Percentiles rank a stretch among this genome's conserved stretches.
Conservation (phyloP, 2,113 vertebrate genomes). For the Strix uralensis region DNA sequence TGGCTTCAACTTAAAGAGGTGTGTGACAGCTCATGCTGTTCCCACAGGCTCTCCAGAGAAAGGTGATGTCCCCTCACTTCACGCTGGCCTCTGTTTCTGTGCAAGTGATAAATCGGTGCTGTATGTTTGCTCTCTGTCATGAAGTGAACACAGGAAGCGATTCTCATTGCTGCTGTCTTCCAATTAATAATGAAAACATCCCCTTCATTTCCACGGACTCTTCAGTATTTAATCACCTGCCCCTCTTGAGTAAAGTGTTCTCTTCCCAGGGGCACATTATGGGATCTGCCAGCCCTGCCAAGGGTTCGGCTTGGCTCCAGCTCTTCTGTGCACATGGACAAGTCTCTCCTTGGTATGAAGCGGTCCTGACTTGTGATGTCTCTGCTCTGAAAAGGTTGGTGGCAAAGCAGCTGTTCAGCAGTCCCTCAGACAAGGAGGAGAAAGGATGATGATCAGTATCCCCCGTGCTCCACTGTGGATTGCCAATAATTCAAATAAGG, state of each 20-base stretch:
- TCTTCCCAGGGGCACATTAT: neutral
- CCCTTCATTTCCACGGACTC: neutral
- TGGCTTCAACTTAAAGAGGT: neutral
- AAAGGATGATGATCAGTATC: neutral
- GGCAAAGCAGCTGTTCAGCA: neutral
- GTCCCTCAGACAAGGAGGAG: neutral
- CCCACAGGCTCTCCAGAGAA: neutral
- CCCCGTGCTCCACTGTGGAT: accelerated
- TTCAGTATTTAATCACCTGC: conserved; percentile 27
- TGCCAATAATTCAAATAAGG: neutral
- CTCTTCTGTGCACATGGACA: neutral
- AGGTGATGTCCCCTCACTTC: neutral
- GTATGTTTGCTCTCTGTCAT: neutral
- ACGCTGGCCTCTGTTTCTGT: neutral
- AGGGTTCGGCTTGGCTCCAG: neutral
- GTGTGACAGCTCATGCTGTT: neutral
- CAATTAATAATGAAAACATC: neutral
- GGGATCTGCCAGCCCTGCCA: neutral
- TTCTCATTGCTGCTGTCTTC: neutral
- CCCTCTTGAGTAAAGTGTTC: neutral
- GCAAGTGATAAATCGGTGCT: neutral
- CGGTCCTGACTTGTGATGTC: neutral
- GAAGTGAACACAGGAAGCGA: neutral
- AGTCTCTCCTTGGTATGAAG: neutral
- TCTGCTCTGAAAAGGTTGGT: neutral